phyloP scores from a whole-genome alignment of 2,888 invertebrate species.

The Drosophila dives region DNA sequence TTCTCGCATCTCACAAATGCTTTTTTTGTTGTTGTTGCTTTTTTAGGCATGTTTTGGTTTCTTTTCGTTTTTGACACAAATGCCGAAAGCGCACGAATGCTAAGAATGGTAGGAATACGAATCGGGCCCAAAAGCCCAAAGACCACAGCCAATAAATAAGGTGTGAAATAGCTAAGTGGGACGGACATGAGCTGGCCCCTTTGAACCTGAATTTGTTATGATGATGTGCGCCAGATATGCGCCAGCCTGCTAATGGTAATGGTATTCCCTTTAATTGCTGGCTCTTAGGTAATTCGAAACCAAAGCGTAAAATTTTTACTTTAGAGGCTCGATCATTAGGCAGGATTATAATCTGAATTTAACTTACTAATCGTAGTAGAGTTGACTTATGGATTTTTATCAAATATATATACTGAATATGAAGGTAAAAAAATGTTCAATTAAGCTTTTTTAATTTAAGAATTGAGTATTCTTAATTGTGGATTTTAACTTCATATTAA shows the following conservation, averaged over 20 bases:
- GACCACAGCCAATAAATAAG: constrained; percentile 82
- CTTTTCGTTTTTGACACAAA: constrained; percentile 61
- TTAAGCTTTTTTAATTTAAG: not conserved
- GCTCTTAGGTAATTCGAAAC: not conserved
- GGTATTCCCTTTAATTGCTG: constrained; percentile 31
- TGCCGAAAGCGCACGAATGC: constrained; percentile 79
- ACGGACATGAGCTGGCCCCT: constrained; percentile 27
- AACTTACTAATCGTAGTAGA: not conserved
- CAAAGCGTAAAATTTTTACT: not conserved
- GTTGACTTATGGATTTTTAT: not conserved
- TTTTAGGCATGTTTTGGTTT: constrained; percentile 49
- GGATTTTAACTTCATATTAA: not conserved
- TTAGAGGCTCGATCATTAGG: not conserved
- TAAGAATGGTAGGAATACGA: not conserved
- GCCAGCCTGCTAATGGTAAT: constrained; percentile 20
- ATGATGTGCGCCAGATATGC: constrained; percentile 41
- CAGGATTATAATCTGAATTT: not conserved
- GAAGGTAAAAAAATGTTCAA: too few species aligned
- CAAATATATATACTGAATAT: not conserved
- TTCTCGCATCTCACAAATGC: constrained; percentile 48
- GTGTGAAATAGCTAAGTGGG: constrained; percentile 82
- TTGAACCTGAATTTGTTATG: constrained; percentile 14
- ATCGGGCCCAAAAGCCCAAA: constrained; percentile 7
- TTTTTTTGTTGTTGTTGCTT: constrained; percentile 21
- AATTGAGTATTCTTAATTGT: not conserved